Base-by-base conservation (phyloP, 2,113 vertebrate genomes). In the Xyliphius kryptos region DNA sequence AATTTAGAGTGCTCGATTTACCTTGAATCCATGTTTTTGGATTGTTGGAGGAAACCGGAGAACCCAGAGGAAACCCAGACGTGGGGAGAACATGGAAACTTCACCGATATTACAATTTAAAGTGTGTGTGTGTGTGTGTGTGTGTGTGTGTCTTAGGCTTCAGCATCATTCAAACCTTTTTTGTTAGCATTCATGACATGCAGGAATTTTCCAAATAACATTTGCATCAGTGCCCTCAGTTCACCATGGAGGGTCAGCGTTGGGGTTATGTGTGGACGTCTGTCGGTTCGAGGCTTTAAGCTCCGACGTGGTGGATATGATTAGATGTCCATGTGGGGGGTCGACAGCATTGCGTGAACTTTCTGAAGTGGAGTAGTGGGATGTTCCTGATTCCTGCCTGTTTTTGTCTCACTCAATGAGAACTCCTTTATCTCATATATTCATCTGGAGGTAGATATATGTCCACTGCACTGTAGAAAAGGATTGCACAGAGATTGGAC, bases 401-500 rank as follows among this genome's bases (percentile, higher is more conserved):
- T 17, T 73, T n/a, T 73, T 68, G 46, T 64, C 47, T 77, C 79
- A 76, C 83, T 86, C 81, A 85, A 76, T 86, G 87, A 88, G 88
- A 85, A 84, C n/a, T 86, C 85, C 82, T 86, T 87, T 81, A 74
- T 87, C 74, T 86, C 81, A 80, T 90, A 32, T 32, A 32, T 32
- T 32, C 26, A 32, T 32, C 26, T 32, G 4, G 4, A 32, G 26
- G 26, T 32, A 32, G 26, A 32, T 32, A 85, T 87, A 89, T 89
- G 76, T 76, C 77, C 62, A 58, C 84, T 90, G 26, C 7, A 32
- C 26, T 32, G 26, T 3, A 32, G 2, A 32, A 32, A 32, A 32
- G 26, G 26, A 32, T 32, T 32, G 26, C 7, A 6, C 26, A 32
- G 7, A 32, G 4, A 32, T 32, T 32, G 26, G 7, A 32, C 26